Percentiles rank a stretch among this genome's conserved stretches.
phyloP scores from a whole-genome alignment of 2,797 vertebrate genomes.

The Trichosurus vulpecula region DNA sequence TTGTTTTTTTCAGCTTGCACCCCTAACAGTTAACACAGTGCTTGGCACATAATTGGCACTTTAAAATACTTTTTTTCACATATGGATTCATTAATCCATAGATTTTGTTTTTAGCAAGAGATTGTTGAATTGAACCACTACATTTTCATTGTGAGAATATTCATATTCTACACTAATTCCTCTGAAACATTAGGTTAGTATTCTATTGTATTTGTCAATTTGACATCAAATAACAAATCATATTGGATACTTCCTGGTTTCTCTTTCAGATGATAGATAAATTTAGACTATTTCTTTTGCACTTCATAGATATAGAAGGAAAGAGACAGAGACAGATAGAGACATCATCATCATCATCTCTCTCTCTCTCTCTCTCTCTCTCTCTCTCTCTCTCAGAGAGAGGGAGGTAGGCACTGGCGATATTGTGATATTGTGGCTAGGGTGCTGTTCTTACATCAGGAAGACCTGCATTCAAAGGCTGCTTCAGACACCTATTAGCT shows the following conservation, averaged over 20 bases:
- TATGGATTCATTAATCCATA: too few species aligned
- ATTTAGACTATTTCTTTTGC: background rate
- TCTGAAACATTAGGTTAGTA: constrained; percentile 8
- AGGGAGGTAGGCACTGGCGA: background rate
- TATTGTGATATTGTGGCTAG: too few species aligned
- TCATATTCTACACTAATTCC: background rate
- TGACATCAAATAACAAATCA: constrained; percentile 27
- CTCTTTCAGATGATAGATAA: background rate
- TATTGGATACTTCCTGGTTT: background rate
- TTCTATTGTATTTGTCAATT: constrained; percentile 19
- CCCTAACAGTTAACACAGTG: too few species aligned
- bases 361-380: too few species aligned
- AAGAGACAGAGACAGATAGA: background rate
- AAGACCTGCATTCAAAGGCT: background rate
- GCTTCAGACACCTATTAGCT: background rate
- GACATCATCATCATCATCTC: too few species aligned
- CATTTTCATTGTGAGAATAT: too few species aligned
- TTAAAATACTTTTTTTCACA: too few species aligned
- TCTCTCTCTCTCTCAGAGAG: too few species aligned
- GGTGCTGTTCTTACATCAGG: background rate
- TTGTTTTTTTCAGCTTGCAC: too few species aligned
- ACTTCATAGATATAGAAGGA: constrained; percentile 6
- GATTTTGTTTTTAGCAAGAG: too few species aligned
- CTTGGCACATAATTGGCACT: too few species aligned
- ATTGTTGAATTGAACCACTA: too few species aligned